These are phyloP conservation scores for Crenuchus spilurus DNA, from an alignment of 2,797 vertebrate species.

Conservation along the genomic window DNA sequence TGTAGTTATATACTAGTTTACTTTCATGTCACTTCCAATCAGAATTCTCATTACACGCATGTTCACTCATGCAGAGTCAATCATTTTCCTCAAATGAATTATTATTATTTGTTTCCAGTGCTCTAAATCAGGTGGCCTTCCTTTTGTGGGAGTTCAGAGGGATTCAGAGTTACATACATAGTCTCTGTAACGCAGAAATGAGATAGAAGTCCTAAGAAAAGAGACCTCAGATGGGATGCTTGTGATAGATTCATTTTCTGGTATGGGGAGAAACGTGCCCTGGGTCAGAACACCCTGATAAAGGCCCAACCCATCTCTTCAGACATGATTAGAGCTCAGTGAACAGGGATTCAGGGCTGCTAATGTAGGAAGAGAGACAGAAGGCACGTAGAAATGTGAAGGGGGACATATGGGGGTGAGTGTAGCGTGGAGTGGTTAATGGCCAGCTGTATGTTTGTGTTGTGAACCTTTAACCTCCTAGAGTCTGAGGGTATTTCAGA, in stretches of 20 bases:
- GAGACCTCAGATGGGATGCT: too few species aligned
- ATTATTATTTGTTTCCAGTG: neutral
- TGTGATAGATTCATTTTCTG: too few species aligned
- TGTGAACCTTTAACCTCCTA: neutral
- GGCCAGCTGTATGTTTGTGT: neutral
- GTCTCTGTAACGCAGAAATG: neutral
- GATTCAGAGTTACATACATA: neutral
- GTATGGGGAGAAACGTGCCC: constrained; percentile 1
- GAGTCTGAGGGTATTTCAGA: too few species aligned
- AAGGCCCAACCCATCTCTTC: neutral
- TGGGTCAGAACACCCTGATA: neutral
- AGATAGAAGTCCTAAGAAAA: neutral
- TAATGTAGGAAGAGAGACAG: neutral
- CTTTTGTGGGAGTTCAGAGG: neutral
- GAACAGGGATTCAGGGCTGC: neutral
- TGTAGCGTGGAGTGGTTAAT: neutral
- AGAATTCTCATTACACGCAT: neutral
- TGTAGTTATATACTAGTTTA: neutral
- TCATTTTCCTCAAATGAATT: neutral
- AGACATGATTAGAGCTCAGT: neutral
- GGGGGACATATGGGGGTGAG: neutral
- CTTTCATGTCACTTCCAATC: neutral
- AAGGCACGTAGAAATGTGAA: neutral
- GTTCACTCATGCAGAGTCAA: neutral
- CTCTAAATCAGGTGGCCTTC: neutral